phyloP scores from a whole-genome alignment of 2,797 vertebrate species.

The Labroides dimidiatus region DNA sequence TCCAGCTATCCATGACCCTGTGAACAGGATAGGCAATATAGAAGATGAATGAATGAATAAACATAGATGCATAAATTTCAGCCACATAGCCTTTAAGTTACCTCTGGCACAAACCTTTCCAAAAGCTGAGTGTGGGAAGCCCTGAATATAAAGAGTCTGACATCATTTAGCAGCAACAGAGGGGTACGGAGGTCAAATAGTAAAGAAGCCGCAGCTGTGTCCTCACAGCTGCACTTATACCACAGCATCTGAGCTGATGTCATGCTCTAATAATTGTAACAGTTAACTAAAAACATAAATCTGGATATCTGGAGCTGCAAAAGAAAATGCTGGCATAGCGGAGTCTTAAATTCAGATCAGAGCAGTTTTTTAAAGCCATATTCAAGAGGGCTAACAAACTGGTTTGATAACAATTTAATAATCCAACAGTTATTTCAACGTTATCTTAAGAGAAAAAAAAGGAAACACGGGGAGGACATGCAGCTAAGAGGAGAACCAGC shows the following conservation, averaged over 20 bases:
- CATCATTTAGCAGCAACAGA: background rate
- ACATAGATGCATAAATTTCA: background rate
- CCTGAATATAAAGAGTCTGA: background rate
- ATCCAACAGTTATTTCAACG: no score
- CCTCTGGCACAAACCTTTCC: background rate
- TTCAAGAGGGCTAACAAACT: background rate
- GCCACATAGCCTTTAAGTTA: background rate
- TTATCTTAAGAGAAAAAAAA: no score
- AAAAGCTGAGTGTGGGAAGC: background rate
- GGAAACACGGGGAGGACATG: no score
- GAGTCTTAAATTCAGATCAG: background rate
- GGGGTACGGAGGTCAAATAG: background rate
- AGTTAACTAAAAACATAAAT: no score
- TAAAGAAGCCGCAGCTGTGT: background rate
- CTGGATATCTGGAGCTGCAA: background rate
- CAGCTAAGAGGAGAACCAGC: no score
- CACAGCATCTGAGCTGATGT: background rate
- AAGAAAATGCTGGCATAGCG: background rate
- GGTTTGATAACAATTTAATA: no score
- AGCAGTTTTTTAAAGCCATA: background rate
- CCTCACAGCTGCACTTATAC: background rate
- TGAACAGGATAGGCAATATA: no score
- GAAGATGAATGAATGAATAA: no score
- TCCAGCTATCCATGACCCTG: no score
- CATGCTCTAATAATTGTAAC: background rate